Evolutionary conservation across 2,113 vertebrate species (phyloP).

Genomic region (Hydrochoerus hydrochaeris): DNA sequence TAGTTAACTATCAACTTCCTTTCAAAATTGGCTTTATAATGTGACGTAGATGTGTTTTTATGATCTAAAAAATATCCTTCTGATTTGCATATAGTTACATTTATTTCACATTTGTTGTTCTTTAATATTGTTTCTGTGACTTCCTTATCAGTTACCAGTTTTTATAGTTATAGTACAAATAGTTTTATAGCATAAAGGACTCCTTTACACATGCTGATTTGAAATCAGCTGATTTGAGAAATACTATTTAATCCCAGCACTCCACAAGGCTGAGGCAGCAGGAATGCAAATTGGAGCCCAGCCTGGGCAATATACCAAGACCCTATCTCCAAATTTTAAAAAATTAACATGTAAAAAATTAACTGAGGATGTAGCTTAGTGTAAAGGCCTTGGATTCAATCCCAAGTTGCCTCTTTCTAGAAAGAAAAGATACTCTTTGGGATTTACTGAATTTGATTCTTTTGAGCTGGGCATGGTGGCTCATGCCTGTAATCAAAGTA

Average conservation of each 20-base stretch:
- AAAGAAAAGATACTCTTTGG: neutral
- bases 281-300: neutral
- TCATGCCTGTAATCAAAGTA: neutral
- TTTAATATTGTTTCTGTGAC: conserved; percentile 13
- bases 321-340: neutral
- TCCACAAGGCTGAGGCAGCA: neutral
- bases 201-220: neutral
- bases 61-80: neutral
- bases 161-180: neutral
- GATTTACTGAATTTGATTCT: conserved; percentile 42
- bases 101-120: neutral
- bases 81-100: conserved; percentile 6
- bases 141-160: neutral
- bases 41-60: neutral
- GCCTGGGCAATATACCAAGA: neutral
- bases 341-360: neutral
- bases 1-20: neutral
- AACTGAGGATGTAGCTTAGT: neutral
- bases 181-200: neutral
- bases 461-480: neutral
- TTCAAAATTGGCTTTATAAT: neutral
- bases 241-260: neutral
- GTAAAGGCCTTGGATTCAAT: neutral
- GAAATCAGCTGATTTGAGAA: conserved; percentile 20
- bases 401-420: neutral